Percentiles rank a stretch among this genome's conserved stretches.
These are phyloP conservation scores for Siniperca chuatsi DNA, from an alignment of 2,113 vertebrate species.

Conservation along the genomic window DNA sequence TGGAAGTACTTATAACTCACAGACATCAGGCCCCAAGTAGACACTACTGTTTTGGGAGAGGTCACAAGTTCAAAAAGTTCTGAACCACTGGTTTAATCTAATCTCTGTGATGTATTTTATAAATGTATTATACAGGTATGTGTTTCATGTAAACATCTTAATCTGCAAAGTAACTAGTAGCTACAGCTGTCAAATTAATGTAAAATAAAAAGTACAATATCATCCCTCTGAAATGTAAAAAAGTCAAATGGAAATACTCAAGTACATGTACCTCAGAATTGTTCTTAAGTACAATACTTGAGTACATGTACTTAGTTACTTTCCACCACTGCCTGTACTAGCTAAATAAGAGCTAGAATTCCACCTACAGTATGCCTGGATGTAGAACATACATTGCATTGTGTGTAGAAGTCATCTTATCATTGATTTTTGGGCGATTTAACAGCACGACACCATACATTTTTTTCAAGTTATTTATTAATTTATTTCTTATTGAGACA, in stretches of 20 bases:
- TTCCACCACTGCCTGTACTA: neutral
- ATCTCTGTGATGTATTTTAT: neutral
- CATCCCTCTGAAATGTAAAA: neutral
- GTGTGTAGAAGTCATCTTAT: conserved; percentile 6
- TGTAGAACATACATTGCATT: neutral
- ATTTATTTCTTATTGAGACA: conserved; percentile 25
- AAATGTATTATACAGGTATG: neutral
- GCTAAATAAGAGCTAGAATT: neutral
- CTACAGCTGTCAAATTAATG: neutral
- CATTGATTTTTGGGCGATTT: conserved; percentile 24
- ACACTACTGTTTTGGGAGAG: neutral
- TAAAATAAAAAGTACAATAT: neutral
- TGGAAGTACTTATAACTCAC: neutral
- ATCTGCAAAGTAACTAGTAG: neutral
- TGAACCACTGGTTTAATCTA: neutral
- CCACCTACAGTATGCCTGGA: neutral
- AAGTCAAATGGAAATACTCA: neutral
- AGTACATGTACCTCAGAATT: neutral
- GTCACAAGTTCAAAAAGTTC: neutral
- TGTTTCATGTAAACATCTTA: neutral
- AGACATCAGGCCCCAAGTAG: neutral
- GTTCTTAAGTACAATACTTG: neutral
- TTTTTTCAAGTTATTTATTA: conserved; percentile 25
- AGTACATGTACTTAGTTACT: neutral
- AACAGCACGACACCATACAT: neutral